phyloP scores from a whole-genome alignment of 2,113 vertebrate genomes.

The Thalassarche chlororhynchos region DNA sequence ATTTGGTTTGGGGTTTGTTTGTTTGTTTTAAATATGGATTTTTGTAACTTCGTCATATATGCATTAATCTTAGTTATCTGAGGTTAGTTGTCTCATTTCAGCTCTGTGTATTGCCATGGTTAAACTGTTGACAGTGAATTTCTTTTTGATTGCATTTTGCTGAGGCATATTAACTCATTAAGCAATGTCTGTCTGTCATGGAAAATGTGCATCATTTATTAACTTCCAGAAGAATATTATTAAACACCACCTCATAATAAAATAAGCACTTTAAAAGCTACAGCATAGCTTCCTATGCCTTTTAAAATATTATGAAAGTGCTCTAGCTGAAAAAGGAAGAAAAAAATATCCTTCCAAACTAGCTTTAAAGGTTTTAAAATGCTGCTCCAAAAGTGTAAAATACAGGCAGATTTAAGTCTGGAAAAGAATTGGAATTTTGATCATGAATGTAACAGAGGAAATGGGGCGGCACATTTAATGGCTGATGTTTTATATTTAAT shows the following conservation, averaged over 20 bases:
- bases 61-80: slow-evolving; percentile 41
- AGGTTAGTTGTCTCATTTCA: slow-evolving; percentile 25
- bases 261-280: slow-evolving; percentile 62
- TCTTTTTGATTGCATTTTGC: slow-evolving; percentile 36
- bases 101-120: neutral
- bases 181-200: slow-evolving; percentile 10
- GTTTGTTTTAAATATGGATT: slow-evolving; percentile 6
- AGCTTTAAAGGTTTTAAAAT: neutral
- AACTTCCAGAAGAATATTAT: neutral
- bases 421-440: neutral
- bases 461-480: neutral
- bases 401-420: neutral
- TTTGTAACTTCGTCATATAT: neutral
- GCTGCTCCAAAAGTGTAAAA: slow-evolving; percentile 1
- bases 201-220: slow-evolving; percentile 36
- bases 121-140: slow-evolving; percentile 15
- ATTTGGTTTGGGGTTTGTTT: slow-evolving; percentile 26
- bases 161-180: slow-evolving; percentile 42
- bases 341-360: neutral
- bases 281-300: slow-evolving; percentile 1
- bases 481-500: slow-evolving; percentile 3
- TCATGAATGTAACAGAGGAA: slow-evolving; percentile 32
- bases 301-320: slow-evolving; percentile 23
- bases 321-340: neutral
- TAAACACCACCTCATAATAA: slow-evolving; percentile 35